phyloP scores from a whole-genome alignment of 2,113 vertebrate genomes.

The Poeciliopsis prolifica region DNA sequence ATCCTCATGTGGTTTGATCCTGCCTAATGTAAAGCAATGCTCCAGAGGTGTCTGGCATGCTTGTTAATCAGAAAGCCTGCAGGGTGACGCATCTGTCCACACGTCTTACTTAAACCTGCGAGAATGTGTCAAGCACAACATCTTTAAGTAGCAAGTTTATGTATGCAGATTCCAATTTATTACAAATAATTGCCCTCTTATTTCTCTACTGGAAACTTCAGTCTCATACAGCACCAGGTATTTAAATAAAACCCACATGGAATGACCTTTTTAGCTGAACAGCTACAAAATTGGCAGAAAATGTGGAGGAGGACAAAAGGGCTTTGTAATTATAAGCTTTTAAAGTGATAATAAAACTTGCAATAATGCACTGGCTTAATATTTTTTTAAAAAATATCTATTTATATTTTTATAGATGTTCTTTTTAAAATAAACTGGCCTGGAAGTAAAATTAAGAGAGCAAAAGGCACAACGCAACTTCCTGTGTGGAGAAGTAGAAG shows the following conservation, averaged over 20 bases:
- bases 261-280: not conserved
- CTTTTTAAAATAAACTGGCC: not conserved
- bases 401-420: not conserved
- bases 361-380: not conserved
- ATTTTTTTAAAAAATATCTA: not conserved
- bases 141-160: not conserved
- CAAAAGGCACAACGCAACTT: not conserved
- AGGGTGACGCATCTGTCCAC: constrained; percentile 37
- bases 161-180: not conserved
- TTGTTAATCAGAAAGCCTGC: constrained; percentile 39
- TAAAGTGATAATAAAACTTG: not conserved
- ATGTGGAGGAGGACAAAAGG: not conserved
- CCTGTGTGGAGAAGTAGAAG: not conserved
- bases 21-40: not conserved
- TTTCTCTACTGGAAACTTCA: not conserved
- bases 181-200: not conserved
- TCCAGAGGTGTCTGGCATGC: constrained; percentile 34
- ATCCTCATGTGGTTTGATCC: constrained; percentile 44
- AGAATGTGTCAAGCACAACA: constrained; percentile 8
- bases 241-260: not conserved
- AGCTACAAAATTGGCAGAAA: not conserved
- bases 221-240: not conserved
- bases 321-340: constrained; percentile 1
- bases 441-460: not conserved
- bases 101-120: constrained; percentile 33